A percentile compares a stretch with the other conserved stretches of the same genome.
These are phyloP conservation scores for Lepilemur ruficaudatus DNA, from an alignment of 2,797 vertebrate species.

Conservation along the genomic window DNA sequence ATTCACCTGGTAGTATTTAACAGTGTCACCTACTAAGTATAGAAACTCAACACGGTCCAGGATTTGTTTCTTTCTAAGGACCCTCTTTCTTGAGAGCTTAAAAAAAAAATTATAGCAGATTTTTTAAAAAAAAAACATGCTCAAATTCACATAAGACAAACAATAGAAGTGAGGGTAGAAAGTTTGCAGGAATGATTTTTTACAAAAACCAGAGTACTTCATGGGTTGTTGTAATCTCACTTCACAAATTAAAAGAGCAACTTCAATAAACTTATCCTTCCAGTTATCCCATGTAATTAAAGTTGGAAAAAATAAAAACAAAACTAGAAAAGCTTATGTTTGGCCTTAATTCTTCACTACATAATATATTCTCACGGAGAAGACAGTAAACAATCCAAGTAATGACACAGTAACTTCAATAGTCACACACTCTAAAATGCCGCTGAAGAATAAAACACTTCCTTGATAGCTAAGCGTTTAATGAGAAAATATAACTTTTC, in stretches of 20 bases:
- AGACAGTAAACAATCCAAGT: background rate
- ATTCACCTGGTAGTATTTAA: background rate
- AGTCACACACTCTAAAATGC: background rate
- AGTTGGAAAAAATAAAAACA: background rate
- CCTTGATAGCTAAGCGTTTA: background rate
- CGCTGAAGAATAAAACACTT: background rate
- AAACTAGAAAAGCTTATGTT: background rate
- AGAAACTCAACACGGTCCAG: background rate
- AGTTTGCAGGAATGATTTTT: background rate
- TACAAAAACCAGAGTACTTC: background rate
- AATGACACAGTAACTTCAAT: background rate
- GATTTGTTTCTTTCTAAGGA: background rate
- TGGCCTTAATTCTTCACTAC: background rate
- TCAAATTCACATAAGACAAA: background rate
- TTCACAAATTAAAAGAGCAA: background rate
- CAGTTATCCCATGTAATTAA: background rate
- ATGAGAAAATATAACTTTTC: background rate
- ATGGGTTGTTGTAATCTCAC: background rate
- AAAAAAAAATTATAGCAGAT: background rate
- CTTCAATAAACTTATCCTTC: accelerated
- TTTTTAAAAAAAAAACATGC: background rate
- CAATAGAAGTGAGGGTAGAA: background rate
- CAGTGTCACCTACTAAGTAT: background rate
- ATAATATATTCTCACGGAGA: accelerated
- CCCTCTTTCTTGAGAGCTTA: background rate